These are phyloP conservation scores for Pelagia noctiluca DNA, from an alignment of 30 jellyfish, hydroid and myxozoan genomes.

Conservation along the genomic window DNA sequence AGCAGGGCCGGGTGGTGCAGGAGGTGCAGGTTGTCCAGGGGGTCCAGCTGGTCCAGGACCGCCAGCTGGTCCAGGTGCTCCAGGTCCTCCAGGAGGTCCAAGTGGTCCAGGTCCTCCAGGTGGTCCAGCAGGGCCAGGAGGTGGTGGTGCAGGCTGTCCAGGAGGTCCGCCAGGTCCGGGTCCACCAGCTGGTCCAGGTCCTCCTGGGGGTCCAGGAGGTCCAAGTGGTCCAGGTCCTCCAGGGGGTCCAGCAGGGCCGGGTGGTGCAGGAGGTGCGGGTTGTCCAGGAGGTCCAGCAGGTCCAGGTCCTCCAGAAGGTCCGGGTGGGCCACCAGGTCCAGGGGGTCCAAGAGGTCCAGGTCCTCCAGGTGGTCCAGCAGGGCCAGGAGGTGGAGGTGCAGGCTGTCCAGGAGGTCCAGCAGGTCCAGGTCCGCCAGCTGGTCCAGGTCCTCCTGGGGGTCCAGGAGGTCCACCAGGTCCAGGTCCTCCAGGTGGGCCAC, in stretches of 20 bases:
- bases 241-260: slow-evolving; percentile 83
- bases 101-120: slow-evolving; percentile 71
- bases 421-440: slow-evolving; percentile 88
- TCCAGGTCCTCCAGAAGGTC: slow-evolving; percentile 98
- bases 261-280: slow-evolving; percentile 99
- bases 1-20: slow-evolving; percentile 66
- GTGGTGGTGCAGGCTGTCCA: slow-evolving; percentile 74
- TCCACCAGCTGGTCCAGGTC: slow-evolving; percentile 73
- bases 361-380: slow-evolving; percentile 88
- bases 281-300: slow-evolving; percentile 94
- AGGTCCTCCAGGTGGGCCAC: slow-evolving; percentile 89
- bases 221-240: slow-evolving; percentile 81
- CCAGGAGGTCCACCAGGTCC: slow-evolving; percentile 79
- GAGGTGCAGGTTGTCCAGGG: slow-evolving; percentile 71
- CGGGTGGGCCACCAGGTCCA: slow-evolving; percentile 92
- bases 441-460: slow-evolving; percentile 89
- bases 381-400: slow-evolving; percentile 89
- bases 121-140: slow-evolving; percentile 71
- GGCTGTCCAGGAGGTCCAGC: slow-evolving; percentile 83
- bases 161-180: slow-evolving; percentile 70
- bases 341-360: slow-evolving; percentile 89
- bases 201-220: slow-evolving; percentile 79
- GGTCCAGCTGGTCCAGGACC: slow-evolving; percentile 51
- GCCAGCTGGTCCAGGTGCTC: slow-evolving; percentile 58
- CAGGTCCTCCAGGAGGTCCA: slow-evolving; percentile 68